Conservation (phyloP, 2,113 vertebrate genomes). For the Beaufortia kweichowensis region DNA sequence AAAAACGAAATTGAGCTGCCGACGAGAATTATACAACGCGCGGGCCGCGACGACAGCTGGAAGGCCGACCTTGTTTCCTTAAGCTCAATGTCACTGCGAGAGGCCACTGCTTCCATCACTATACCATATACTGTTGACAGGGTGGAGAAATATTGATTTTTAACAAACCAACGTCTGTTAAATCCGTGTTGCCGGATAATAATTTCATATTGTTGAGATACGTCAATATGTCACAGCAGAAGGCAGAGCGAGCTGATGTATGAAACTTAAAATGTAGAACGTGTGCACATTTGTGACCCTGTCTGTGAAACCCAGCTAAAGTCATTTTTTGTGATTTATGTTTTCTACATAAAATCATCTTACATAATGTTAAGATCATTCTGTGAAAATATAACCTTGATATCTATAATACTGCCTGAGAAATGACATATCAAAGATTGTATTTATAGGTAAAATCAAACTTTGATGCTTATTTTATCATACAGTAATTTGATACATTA, state of each 20-base stretch:
- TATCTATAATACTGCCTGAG: too few relatives aligned
- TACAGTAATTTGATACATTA: too few relatives aligned
- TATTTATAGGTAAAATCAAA: too few relatives aligned
- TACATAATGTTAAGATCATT: too few relatives aligned
- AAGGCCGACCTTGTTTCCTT: constrained; percentile 60
- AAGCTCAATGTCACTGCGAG: constrained; percentile 50
- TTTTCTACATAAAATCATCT: too few relatives aligned
- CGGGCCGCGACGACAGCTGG: constrained; percentile 53
- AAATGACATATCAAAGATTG: too few relatives aligned
- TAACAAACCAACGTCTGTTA: constrained; percentile 44
- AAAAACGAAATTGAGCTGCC: constrained; percentile 49
- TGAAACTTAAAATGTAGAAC: neutral
- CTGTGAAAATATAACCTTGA: too few relatives aligned
- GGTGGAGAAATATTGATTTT: constrained; percentile 36
- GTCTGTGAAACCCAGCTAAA: too few relatives aligned
- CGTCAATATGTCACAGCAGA: constrained; percentile 2
- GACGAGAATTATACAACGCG: constrained; percentile 61
- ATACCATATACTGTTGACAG: constrained; percentile 40
- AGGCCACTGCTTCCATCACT: constrained; percentile 48
- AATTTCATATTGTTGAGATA: constrained; percentile 15
- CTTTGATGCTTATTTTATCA: too few relatives aligned
- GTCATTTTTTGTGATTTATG: too few relatives aligned
- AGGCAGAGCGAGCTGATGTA: neutral
- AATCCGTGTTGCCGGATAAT: constrained; percentile 4
- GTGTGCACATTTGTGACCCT: too few relatives aligned